Evolutionary conservation across 2,888 invertebrate genomes (phyloP).

Genomic region (Cordylochernes scorpioides): DNA sequence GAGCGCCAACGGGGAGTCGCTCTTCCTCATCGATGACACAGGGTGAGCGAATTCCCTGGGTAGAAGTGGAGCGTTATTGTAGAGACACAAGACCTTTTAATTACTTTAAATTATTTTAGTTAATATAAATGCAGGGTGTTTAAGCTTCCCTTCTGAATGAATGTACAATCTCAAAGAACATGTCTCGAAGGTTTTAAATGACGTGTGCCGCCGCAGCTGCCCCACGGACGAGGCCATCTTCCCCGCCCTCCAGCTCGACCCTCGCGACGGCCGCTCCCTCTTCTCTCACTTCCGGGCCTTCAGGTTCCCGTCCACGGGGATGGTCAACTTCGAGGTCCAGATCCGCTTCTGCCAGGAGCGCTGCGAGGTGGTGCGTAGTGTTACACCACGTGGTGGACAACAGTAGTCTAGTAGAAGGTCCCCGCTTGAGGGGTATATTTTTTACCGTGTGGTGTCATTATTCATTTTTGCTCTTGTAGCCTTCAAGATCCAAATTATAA

Average conservation of each 20-base stretch:
- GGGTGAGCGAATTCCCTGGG: slow-evolving; percentile 20
- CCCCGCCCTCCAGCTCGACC: slow-evolving; percentile 22
- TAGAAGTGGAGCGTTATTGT: no score
- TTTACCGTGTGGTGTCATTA: no score
- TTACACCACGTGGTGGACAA: no score
- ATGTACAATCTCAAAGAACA: no score
- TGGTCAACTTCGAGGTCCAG: slow-evolving; percentile 26
- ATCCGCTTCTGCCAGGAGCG: slow-evolving; percentile 26
- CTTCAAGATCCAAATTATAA: no score
- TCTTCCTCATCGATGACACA: slow-evolving; percentile 23
- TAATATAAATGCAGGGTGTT: no score
- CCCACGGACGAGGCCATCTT: slow-evolving; percentile 24
- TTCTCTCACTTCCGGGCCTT: slow-evolving; percentile 25
- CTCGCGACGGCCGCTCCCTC: slow-evolving; percentile 19
- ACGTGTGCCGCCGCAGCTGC: no score
- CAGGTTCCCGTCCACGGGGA: slow-evolving; percentile 26
- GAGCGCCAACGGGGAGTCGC: slow-evolving; percentile 24
- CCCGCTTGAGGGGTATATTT: no score
- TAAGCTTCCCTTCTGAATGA: no score
- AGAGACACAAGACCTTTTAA: slow-evolving; percentile 1
- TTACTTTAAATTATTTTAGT: not conserved
- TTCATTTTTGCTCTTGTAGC: no score
- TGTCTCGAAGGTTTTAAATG: no score
- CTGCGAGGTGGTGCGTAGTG: slow-evolving; percentile 24
- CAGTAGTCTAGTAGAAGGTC: no score